Base-by-base conservation (phyloP, 1,140 invertebrate species). In the Brachionus manjavacas region DNA sequence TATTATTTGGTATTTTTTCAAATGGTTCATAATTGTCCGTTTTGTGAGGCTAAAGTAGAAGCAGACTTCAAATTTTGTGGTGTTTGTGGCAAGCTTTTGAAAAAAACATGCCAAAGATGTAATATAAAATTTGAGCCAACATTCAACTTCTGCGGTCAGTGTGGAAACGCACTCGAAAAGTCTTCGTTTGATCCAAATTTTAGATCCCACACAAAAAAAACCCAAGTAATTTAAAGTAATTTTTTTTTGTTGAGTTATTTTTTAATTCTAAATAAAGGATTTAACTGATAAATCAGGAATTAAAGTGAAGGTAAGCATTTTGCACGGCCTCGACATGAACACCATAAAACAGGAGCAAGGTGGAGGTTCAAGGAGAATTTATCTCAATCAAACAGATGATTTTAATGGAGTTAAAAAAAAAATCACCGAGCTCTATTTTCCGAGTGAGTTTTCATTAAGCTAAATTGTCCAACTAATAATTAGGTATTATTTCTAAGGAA, bases 361-460 rank as follows among this genome's bases (percentile, higher is more conserved):
- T 46, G 79, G 79, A 7, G 79, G 79, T 8, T 0, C 31, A 12
- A 11, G 79, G 4, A 23, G 41, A 23, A 7, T 81, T 9, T 14
- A n/a, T 25, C 60, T 81, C 35, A 41, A 68, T 41, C 11, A 64
- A 43, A 31, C 49, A 23, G 79, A 81, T 25, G 41, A 46, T 12
- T 81, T 35, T 46, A 39, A 60, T 12, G n/a, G 3, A n/a, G 16
- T 81, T 64, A 35, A 64, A 39, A 46, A 23, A 64, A 81, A 81
- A 68, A 31, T 81, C 11, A 43, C 23, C 39, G 52, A 81, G 11
- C 31, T 81, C 1, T 81, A 81, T 64, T 81, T 81, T 81, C 79
- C 79, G 1, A 52, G 76, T 80, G 49, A 80, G 49, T 55, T 52
- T 35, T 35, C n/a, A 35, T 6, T 35, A 35, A 35, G 4, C 31